A percentile compares a stretch with the other conserved stretches of the same genome.
These are phyloP conservation scores for Lathronympha strigana DNA, from an alignment of 2,888 invertebrate species.

Conservation along the genomic window DNA sequence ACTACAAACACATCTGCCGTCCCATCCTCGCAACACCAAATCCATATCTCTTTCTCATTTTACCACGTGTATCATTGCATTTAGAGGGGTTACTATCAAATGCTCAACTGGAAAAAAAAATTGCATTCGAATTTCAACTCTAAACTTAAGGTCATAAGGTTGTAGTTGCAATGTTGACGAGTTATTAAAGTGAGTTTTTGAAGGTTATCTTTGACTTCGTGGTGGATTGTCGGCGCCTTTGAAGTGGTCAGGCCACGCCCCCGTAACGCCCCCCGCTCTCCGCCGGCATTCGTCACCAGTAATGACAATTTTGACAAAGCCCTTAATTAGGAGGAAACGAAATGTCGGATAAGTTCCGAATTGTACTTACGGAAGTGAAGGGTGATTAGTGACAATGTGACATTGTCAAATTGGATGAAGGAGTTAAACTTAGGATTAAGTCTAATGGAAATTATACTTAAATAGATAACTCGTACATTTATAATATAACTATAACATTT, in stretches of 20 bases:
- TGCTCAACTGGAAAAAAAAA: not conserved
- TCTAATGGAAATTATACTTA: too few species aligned
- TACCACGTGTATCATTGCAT: constrained; percentile 56
- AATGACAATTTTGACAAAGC: constrained; percentile 82
- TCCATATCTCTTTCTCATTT: constrained; percentile 47
- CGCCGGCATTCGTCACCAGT: constrained; percentile 76
- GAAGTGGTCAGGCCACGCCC: constrained; percentile 73
- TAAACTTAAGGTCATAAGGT: not conserved
- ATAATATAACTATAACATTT: too few species aligned
- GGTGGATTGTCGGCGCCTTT: constrained; percentile 74
- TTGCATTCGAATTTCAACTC: not conserved
- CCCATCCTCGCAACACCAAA: constrained; percentile 50
- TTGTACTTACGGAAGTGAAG: constrained; percentile 52
- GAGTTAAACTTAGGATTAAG: not conserved
- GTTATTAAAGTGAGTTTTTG: not conserved
- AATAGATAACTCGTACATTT: too few species aligned
- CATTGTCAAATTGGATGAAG: not conserved
- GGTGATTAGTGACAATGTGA: constrained; percentile 5
- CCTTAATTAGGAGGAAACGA: constrained; percentile 72
- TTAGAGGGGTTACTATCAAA: constrained; percentile 19
- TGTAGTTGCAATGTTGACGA: not conserved
- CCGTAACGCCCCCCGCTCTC: constrained; percentile 59
- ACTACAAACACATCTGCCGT: constrained; percentile 67
- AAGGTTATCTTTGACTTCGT: constrained; percentile 64
- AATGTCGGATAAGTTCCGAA: constrained; percentile 48